Conservation (phyloP, 2,888 invertebrate species). For the Polietes domitor region DNA sequence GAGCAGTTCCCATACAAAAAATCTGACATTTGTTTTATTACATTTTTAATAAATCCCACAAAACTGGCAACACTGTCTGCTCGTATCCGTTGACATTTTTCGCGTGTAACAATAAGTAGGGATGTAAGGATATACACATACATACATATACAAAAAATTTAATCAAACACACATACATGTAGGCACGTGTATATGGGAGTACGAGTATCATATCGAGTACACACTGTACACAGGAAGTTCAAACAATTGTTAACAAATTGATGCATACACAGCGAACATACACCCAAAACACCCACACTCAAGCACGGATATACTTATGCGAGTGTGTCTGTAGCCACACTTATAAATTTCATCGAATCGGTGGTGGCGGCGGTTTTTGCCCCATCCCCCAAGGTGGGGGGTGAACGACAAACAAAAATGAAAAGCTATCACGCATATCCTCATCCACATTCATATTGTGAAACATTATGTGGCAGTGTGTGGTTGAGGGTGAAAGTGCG, state of each 20-base stretch:
- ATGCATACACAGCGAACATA: slow-evolving; percentile 49
- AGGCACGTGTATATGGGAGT: slow-evolving; percentile 6
- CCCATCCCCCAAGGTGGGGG: not conserved
- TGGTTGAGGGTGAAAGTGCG: slow-evolving; percentile 18
- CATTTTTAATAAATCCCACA: no score
- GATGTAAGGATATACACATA: no score
- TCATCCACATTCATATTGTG: slow-evolving; percentile 32
- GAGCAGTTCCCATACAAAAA: no score
- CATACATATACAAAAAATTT: no score
- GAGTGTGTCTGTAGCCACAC: not conserved
- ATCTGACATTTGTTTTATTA: no score
- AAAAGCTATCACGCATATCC: not conserved
- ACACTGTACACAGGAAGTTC: slow-evolving; percentile 56
- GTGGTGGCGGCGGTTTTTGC: not conserved
- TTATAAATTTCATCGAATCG: not conserved
- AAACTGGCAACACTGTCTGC: no score
- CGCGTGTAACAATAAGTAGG: not conserved
- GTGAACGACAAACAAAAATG: not conserved
- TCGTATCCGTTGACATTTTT: slow-evolving; percentile 57
- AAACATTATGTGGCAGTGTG: slow-evolving; percentile 27
- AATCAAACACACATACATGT: slow-evolving; percentile 15
- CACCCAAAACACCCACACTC: slow-evolving; percentile 1
- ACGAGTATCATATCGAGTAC: slow-evolving; percentile 30
- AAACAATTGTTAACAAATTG: slow-evolving; percentile 66
- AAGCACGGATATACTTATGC: not conserved